Percentiles rank a stretch among this genome's conserved stretches.
Conservation (phyloP, 2,888 invertebrate species). For the Drosophila yooni region DNA sequence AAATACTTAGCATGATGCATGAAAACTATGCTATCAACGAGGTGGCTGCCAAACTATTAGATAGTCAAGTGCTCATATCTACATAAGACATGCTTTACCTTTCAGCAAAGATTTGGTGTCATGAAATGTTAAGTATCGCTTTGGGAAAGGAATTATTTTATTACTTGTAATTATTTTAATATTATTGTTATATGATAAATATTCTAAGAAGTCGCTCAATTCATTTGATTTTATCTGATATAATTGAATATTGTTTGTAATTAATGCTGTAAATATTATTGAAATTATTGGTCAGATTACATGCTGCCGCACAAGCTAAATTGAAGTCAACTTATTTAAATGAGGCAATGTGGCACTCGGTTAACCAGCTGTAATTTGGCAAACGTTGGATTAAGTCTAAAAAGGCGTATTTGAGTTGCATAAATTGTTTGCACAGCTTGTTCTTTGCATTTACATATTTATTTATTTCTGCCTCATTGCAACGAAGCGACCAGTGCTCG, state of each 20-base stretch:
- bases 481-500: conserved; percentile 21
- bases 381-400: conserved; percentile 7
- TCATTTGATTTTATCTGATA: not conserved
- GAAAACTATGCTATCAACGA: conserved; percentile 7
- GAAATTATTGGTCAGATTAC: not conserved
- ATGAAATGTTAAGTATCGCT: not conserved
- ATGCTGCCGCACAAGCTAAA: not conserved
- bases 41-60: conserved; percentile 1
- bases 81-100: not conserved
- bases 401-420: conserved; percentile 38
- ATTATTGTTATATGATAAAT: not conserved
- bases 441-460: not conserved
- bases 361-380: conserved; percentile 3
- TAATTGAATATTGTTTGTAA: not conserved
- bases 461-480: conserved; percentile 19
- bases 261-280: not conserved
- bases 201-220: not conserved
- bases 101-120: not conserved
- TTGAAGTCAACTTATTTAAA: not conserved
- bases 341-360: not conserved
- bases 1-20: conserved; percentile 27
- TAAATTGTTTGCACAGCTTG: conserved; percentile 61
- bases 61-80: not conserved
- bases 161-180: not conserved
- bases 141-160: not conserved